phyloP scores from a whole-genome alignment of 2,797 vertebrate species.

The Alfaro cultratus region DNA sequence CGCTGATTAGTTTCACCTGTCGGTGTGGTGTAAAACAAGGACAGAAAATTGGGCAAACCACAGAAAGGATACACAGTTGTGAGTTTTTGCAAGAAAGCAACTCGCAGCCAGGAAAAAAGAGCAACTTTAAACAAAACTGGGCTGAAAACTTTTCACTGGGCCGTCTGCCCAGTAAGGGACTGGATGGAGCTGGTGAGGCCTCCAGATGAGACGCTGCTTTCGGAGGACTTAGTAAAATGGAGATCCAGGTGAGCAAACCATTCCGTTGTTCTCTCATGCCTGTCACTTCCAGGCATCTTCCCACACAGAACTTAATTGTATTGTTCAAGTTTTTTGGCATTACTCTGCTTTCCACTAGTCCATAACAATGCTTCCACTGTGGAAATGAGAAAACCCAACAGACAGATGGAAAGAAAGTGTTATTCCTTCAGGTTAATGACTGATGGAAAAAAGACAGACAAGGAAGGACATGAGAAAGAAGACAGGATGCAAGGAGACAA shows the following conservation, averaged over 20 bases:
- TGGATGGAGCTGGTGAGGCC: not conserved
- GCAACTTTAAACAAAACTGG: not conserved
- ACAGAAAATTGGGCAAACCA: not conserved
- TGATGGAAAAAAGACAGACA: not conserved
- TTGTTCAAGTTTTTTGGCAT: conserved; percentile 1
- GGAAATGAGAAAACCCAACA: not conserved
- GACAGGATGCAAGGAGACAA: not conserved
- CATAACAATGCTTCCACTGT: not conserved
- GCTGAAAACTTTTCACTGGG: not conserved
- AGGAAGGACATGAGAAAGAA: not conserved
- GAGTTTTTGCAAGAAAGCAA: not conserved
- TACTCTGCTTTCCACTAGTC: not conserved
- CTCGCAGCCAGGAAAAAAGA: not conserved
- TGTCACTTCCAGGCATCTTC: not conserved
- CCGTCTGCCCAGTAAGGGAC: not conserved
- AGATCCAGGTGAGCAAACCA: not conserved
- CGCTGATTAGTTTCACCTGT: not conserved
- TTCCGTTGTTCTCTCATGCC: not conserved
- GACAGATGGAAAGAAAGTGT: not conserved
- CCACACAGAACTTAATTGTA: not conserved
- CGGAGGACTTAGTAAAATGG: not conserved
- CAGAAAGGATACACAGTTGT: not conserved
- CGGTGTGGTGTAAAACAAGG: not conserved
- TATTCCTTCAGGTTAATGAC: not conserved
- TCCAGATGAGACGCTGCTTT: not conserved